Conservation (phyloP, 2,797 vertebrate genomes). For the Epinephelus malabaricus region DNA sequence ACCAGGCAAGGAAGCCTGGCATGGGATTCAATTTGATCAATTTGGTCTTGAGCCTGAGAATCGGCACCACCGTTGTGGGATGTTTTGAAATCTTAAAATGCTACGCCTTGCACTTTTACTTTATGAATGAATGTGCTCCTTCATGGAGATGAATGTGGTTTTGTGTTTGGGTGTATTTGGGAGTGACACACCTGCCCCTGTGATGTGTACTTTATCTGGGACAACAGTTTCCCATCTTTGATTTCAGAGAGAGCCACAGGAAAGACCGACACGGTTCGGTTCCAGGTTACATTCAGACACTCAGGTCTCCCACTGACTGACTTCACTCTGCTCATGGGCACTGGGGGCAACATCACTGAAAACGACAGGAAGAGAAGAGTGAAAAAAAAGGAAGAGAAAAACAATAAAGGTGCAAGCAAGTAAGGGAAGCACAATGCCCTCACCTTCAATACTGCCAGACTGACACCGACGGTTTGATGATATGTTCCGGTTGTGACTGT, state of each 20-base stretch:
- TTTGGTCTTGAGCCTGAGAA: neutral
- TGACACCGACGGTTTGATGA: slow-evolving; percentile 57
- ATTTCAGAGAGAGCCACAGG: slow-evolving; percentile 43
- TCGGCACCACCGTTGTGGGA: neutral
- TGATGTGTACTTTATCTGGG: slow-evolving; percentile 69
- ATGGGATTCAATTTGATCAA: neutral
- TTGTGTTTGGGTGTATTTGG: neutral
- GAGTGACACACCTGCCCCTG: slow-evolving; percentile 58
- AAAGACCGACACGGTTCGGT: neutral
- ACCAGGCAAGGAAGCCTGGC: neutral
- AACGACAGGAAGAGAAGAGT: slow-evolving; percentile 1
- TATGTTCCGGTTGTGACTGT: neutral
- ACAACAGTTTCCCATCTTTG: slow-evolving; percentile 25
- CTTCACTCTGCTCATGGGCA: slow-evolving; percentile 19
- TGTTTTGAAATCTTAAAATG: neutral
- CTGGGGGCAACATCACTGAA: slow-evolving; percentile 74
- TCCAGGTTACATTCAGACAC: slow-evolving; percentile 76
- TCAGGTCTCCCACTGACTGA: slow-evolving; percentile 26
- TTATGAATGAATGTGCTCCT: neutral
- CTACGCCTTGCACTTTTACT: neutral
- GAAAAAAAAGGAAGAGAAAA: neutral
- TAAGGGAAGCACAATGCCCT: neutral
- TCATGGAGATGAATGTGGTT: neutral
- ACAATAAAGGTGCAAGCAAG: no score
- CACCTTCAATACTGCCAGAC: slow-evolving; percentile 68